These are phyloP conservation scores for Lathamus discolor DNA, from an alignment of 2,113 vertebrate genomes.

Conservation along the genomic window DNA sequence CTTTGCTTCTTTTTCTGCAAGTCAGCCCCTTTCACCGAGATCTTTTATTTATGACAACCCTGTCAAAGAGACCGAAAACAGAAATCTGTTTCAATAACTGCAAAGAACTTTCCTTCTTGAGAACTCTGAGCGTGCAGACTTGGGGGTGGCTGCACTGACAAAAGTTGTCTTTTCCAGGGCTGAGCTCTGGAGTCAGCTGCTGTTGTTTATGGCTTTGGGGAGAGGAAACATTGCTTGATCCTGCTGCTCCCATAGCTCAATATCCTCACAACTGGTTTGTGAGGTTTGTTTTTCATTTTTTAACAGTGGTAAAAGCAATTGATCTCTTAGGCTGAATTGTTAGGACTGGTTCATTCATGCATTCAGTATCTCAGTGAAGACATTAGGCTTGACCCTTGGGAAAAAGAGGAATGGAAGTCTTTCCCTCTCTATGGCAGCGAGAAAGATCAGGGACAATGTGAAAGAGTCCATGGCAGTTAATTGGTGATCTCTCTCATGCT, in stretches of 20 bases:
- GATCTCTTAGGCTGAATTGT: not conserved
- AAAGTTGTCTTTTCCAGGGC: not conserved
- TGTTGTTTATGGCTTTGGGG: not conserved
- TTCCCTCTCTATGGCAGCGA: not conserved
- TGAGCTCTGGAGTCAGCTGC: not conserved
- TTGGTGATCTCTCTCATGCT: not conserved
- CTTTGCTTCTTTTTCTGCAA: not conserved
- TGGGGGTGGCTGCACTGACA: not conserved
- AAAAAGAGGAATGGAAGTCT: not conserved
- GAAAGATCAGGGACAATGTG: not conserved
- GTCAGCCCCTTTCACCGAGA: not conserved
- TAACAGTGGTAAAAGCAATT: not conserved
- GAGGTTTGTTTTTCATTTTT: not conserved
- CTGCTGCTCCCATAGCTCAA: not conserved
- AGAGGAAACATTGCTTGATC: not conserved
- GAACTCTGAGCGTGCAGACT: not conserved
- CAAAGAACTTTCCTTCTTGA: not conserved
- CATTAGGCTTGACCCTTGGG: not conserved
- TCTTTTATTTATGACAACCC: not conserved
- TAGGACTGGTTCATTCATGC: not conserved
- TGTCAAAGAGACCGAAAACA: not conserved
- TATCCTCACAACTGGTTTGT: not conserved
- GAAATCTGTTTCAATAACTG: not conserved
- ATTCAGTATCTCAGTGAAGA: not conserved
- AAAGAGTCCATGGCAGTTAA: not conserved